Evolutionary conservation across 2,888 invertebrate genomes (phyloP).

Genomic region (Dolichopus griseipennis): DNA sequence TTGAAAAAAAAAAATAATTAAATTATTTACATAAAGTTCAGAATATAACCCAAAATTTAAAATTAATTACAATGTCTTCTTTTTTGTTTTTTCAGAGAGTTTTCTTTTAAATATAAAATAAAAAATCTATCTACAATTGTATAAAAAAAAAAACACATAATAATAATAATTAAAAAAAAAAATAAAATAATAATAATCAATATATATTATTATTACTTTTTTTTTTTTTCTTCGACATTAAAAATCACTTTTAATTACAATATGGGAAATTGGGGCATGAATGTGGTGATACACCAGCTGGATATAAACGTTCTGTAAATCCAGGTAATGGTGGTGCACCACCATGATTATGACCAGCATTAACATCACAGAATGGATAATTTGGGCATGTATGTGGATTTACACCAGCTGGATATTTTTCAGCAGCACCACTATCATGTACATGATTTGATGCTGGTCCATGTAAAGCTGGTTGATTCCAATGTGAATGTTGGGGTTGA

Average conservation of each 20-base stretch:
- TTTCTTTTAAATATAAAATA: no score
- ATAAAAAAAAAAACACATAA: no score
- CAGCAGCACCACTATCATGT: conserved; percentile 32
- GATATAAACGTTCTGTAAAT: conserved; percentile 44
- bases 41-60: no score
- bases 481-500: conserved; percentile 24
- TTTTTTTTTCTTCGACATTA: neutral
- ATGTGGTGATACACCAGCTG: conserved; percentile 44
- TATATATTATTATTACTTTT: no score
- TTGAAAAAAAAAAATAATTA: no score
- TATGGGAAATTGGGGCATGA: conserved; percentile 46
- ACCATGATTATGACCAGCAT: conserved; percentile 33
- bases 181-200: no score
- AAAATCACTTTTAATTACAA: conserved; percentile 33
- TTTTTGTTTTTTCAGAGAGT: no score
- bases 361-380: conserved; percentile 47
- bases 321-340: conserved; percentile 44
- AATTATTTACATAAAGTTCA: no score
- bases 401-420: conserved; percentile 45
- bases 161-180: no score
- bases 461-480: conserved; percentile 28
- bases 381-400: conserved; percentile 47
- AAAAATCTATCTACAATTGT: no score
- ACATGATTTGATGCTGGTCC: conserved; percentile 25
- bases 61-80: no score